Percentiles rank a stretch among this genome's conserved stretches.
Evolutionary conservation across 2,797 vertebrate genomes (phyloP).

Genomic region (Caiman crocodilus): DNA sequence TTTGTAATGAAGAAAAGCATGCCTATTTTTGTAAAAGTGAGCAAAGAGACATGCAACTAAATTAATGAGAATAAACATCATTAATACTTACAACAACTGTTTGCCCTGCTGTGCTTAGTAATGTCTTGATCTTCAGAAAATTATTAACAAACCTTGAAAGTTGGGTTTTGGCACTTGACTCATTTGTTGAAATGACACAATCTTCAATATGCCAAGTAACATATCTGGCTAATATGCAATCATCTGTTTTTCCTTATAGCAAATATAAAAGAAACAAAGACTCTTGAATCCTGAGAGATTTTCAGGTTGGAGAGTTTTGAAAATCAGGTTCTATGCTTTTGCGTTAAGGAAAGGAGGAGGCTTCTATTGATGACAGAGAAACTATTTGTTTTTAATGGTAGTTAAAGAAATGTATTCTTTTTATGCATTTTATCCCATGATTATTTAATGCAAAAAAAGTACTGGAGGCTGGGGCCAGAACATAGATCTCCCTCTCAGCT

Average conservation of each 20-base stretch:
- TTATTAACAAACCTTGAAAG: background rate
- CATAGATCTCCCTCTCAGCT: too few relatives aligned
- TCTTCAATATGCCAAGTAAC: background rate
- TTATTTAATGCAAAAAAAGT: too few relatives aligned
- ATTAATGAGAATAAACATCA: background rate
- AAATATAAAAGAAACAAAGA: background rate
- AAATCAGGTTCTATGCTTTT: background rate
- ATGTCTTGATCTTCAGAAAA: background rate
- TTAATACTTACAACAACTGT: background rate
- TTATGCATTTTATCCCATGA: too few relatives aligned
- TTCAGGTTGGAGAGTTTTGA: background rate
- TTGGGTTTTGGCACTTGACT: background rate
- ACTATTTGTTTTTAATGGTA: too few relatives aligned
- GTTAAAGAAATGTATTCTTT: too few relatives aligned
- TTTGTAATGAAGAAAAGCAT: background rate
- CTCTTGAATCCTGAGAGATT: background rate
- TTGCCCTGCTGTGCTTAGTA: background rate
- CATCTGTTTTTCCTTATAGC: background rate
- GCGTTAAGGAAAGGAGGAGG: background rate
- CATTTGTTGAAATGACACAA: accelerated
- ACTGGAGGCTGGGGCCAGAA: too few relatives aligned
- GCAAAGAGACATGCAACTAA: background rate
- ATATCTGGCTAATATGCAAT: background rate
- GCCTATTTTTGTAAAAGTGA: background rate
- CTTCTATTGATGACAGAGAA: background rate